Evolutionary conservation across 2,113 vertebrate species (phyloP).

Genomic region (Oplegnathus fasciatus): DNA sequence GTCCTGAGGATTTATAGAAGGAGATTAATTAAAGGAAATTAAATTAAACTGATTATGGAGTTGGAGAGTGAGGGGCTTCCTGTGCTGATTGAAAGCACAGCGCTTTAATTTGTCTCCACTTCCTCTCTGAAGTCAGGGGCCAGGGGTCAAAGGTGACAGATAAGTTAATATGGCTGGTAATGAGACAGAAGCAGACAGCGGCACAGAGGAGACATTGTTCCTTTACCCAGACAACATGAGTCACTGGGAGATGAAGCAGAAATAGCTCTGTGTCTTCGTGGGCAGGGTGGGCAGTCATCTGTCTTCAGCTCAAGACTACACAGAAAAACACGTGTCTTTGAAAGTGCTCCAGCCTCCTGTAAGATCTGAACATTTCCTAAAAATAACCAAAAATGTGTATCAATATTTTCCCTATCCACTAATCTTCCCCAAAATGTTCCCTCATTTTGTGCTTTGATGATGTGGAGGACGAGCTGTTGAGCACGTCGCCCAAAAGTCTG

Average conservation of each 20-base stretch:
- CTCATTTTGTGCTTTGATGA: neutral
- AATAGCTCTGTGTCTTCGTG: constrained; percentile 8
- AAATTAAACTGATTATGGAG: constrained; percentile 56
- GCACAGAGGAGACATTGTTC: constrained; percentile 61
- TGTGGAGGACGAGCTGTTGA: neutral
- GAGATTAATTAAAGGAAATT: constrained; percentile 71
- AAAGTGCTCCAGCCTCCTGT: too few species aligned
- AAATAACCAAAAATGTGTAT: neutral
- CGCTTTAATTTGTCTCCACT: constrained; percentile 45
- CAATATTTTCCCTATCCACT: neutral
- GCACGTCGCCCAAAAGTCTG: neutral
- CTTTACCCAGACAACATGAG: neutral
- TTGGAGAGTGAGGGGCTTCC: constrained; percentile 59
- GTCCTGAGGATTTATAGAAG: neutral
- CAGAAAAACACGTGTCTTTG: too few species aligned
- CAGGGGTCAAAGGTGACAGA: constrained; percentile 56
- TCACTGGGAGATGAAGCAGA: constrained; percentile 1
- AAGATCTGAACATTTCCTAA: too few species aligned
- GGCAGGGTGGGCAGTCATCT: neutral
- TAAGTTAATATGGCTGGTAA: constrained; percentile 73
- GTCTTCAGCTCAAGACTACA: neutral
- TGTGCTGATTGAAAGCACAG: constrained; percentile 57
- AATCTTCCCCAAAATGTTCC: neutral
- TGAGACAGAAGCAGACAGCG: constrained; percentile 24
- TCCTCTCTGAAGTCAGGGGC: constrained; percentile 42